Evolutionary conservation across 2,113 vertebrate species (phyloP), one percentile per base, ranked within the genome.

Genomic region (Cynoglossus semilaevis): DNA sequence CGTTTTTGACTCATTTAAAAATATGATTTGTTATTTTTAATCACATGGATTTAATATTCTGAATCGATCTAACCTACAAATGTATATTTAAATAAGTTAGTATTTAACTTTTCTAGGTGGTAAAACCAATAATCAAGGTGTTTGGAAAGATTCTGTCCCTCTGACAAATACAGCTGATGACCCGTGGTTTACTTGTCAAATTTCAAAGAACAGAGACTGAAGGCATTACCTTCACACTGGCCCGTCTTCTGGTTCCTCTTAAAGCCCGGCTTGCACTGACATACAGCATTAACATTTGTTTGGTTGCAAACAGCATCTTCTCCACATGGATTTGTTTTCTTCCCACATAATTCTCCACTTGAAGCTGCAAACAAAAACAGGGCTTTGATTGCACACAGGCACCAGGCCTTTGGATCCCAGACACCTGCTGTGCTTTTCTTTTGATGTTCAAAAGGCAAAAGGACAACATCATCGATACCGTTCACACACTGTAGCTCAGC

Each of bases 271-370:
- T 94, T 98, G 87, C 97, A 99, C 60, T 92, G 94, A 77, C 97
- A 99, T 71, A 94, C 78, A 17, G 92, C 87, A 80, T 91, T 93
- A 74, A 87, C 85, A 87, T 92, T 91, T 57, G 94, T 94, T 82
- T 96, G 93, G 90, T 96, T 95, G 83, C 97, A 99, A 70, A 93
- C 84, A 34, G 95, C 92, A 84, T 97, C 96, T 69, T 95, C 94
- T 70, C 96, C 97, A 81, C 97, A 99, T 43, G 93, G 94, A 81
- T 94, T 97, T 80, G 89, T 91, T 70, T 92, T 92, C 85, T 93
- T 93, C 66, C 92, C 93, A 77, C 96, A 99, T 9, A 93, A 90
- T 69, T 95, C 93, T 83, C 93, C 93, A 51, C 76, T 66, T 1
- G 91, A 79, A 84, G 86, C 96, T 98, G 87, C 71, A 77, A 86